Evolutionary conservation across 2,113 vertebrate species (phyloP), one percentile per base, ranked within the genome.

Genomic region (Archilochus colubris): DNA sequence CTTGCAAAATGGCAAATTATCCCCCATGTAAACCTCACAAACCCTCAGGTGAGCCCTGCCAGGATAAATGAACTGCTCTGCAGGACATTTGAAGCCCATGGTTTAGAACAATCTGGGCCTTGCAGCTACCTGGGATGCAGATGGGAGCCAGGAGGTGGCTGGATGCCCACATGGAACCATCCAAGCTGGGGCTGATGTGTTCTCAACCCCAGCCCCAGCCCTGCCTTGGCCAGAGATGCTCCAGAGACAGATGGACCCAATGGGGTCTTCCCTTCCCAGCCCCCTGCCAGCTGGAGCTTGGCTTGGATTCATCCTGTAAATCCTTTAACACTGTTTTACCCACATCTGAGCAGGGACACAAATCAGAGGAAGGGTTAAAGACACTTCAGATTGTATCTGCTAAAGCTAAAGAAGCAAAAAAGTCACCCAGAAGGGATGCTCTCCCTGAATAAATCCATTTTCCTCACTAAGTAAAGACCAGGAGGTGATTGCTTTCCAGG

Each of bases 261-360:
- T 3, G 5, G 87, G 73, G 73, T 48, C 85, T 91, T 86, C 85
- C 90, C 72, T 94, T 93, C 72, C 76, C 85, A 91, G 59, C 38
- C 50, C 23, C 21, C 3, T 0, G 0, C 24, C 85, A 55, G 76
- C 89, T 72, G 85, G 38, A 74, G 82, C 33, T 76, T 86, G 93
- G 93, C 85, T 69, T 1, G 2, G 53, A 62, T 86, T 44, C 31
- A 72, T 64, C 38, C 80, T 59, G 6, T 30, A 81, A 62, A 90
- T 83, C 54, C 16, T 43, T 50, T 15, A 70, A 55, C 48, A 33
- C 24, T 24, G 2, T 3, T 59, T 48, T 54, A 5, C 55, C 75
- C 50, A 2, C 3, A 12, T 14, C 67, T 53, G 84, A 55, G 17
- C 2, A 36, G 5, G 51, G 55, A 18, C 43, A 25, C 6, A 25